These are phyloP conservation scores for Sycobia sp. DNA, from an alignment of 1,140 invertebrate genomes.

Conservation along the genomic window DNA sequence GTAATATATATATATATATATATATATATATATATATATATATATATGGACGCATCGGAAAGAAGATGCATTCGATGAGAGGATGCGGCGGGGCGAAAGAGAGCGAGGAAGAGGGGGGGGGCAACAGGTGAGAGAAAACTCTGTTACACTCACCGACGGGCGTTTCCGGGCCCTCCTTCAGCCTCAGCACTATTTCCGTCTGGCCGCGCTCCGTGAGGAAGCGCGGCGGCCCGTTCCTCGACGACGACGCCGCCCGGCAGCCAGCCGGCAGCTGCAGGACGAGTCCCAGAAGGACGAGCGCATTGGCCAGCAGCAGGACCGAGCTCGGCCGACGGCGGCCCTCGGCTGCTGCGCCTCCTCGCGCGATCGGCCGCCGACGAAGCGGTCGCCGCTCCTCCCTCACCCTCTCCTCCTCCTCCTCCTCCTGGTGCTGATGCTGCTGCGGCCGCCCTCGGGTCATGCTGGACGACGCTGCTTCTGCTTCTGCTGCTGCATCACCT, in stretches of 20 bases:
- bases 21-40: too few relatives aligned
- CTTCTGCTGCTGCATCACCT: too few relatives aligned
- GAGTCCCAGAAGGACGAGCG: neutral
- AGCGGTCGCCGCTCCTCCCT: too few relatives aligned
- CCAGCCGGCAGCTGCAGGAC: constrained; percentile 8
- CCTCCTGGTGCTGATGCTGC: too few relatives aligned
- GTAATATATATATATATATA: too few relatives aligned
- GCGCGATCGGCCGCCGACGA: too few relatives aligned
- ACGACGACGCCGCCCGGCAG: constrained; percentile 40
- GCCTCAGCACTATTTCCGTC: constrained; percentile 80
- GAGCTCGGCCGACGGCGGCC: too few relatives aligned
- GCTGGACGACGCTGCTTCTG: constrained; percentile 9
- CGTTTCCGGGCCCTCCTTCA: constrained; percentile 86
- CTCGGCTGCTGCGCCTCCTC: too few relatives aligned
- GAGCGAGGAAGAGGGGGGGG: neutral
- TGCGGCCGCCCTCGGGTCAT: constrained; percentile 1
- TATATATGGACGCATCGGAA: too few relatives aligned
- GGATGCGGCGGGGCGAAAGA: neutral
- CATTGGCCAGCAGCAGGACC: too few relatives aligned
- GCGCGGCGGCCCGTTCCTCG: constrained; percentile 78
- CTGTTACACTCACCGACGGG: constrained; percentile 73
- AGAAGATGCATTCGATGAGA: too few relatives aligned
- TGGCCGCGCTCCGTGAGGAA: constrained; percentile 81
- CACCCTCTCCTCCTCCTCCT: neutral
- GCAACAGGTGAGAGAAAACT: neutral